These are phyloP conservation scores for Stigmatopora nigra DNA, from an alignment of 2,113 vertebrate genomes.

Conservation along the genomic window DNA sequence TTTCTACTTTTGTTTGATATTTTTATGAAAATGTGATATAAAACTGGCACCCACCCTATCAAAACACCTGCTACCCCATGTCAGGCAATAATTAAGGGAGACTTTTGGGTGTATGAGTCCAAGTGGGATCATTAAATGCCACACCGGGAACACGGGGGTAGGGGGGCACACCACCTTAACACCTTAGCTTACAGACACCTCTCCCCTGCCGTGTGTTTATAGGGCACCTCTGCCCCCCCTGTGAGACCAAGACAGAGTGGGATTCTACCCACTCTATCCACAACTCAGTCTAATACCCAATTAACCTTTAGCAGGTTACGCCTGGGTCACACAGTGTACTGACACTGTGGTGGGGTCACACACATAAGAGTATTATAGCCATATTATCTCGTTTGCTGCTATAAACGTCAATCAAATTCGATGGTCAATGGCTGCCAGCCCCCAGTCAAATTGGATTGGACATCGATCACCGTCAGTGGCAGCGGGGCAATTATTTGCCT, in stretches of 20 bases:
- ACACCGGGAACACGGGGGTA: constrained; percentile 20
- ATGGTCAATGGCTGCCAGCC: too few relatives aligned
- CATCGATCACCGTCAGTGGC: too few relatives aligned
- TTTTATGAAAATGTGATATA: background rate
- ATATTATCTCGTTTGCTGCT: constrained; percentile 2
- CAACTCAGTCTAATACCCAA: constrained; percentile 69
- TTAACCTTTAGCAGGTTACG: constrained; percentile 70
- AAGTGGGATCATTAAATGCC: constrained; percentile 60
- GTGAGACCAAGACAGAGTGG: constrained; percentile 46
- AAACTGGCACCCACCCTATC: constrained; percentile 3
- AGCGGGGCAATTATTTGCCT: background rate
- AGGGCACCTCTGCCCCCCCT: constrained; percentile 62
- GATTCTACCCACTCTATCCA: constrained; percentile 53
- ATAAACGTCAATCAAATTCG: background rate
- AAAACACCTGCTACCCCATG: constrained; percentile 21
- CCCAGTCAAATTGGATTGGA: too few relatives aligned
- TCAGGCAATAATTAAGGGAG: constrained; percentile 1
- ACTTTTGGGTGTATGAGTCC: constrained; percentile 20
- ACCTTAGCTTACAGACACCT: constrained; percentile 14
- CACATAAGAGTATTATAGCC: constrained; percentile 5
- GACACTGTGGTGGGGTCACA: background rate
- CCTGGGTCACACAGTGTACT: constrained; percentile 29
- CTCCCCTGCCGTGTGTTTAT: constrained; percentile 51
- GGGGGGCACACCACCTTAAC: constrained; percentile 24
- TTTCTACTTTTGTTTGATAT: background rate